Base-by-base conservation (phyloP, 1,140 invertebrate species). In the Phocides pigmalion region DNA sequence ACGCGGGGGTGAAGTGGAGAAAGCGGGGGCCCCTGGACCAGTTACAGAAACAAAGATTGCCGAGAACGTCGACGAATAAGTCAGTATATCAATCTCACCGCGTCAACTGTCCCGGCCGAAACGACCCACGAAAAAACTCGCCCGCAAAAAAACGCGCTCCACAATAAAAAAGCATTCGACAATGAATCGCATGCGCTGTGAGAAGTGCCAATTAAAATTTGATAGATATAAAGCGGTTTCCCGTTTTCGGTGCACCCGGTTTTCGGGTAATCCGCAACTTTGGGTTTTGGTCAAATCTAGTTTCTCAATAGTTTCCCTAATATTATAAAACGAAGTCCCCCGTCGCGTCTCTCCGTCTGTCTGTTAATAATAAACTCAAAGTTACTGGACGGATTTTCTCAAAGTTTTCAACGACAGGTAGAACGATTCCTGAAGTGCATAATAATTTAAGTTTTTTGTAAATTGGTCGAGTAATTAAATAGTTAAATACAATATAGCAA, bases 121-220 rank as follows among this genome's bases (percentile, higher is more conserved):
- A 88, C 82, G 84, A 80, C 66, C 69, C 71, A 59, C 80, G 76
- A 81, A 88, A 90, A 90, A 90, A 83, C 73, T 69, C 68, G 49
- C 37, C 65, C 58, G 74, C 79, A 87, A 89, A 89, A 86, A 82
- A 64, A 81, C 71, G 65, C 71, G 67, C 62, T 58, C 59, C 37
- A 50, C 61, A 62, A 68, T 81, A 90, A 90, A 90, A 54, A 86
- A 81, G 79, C 76, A 82, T 84, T 84, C 79, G 79, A 89, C 85
- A 84, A 79, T 87, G 88, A 88, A 82, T 74, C 81, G 72, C 80
- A 87, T 87, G 86, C 72, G 87, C 84, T 86, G 82, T 82, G 81
- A 79, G 75, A 90, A 82, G 84, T 89, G 88, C 88, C 88, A 90
- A 90, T 90, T 90, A 90, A 90, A 90, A 84, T 87, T 88, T 89